Evolutionary conservation across 2,797 vertebrate genomes (phyloP).

Genomic region (Fistularia tabacaria): DNA sequence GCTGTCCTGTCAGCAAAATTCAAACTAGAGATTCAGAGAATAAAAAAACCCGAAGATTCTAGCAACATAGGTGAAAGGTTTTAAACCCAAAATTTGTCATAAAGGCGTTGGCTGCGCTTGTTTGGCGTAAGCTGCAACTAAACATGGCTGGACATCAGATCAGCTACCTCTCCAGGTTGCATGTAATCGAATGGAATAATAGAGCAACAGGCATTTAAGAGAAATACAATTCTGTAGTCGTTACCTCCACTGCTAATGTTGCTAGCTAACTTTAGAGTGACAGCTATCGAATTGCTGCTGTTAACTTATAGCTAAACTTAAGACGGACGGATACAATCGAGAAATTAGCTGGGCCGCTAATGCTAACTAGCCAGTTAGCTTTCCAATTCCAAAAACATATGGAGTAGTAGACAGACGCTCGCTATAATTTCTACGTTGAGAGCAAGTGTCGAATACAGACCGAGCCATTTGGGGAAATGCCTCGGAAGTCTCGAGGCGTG

Average conservation of each 20-base stretch:
- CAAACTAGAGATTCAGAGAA: no score
- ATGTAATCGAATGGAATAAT: no score
- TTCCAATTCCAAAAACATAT: constrained; percentile 38
- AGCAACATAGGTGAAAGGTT: no score
- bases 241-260: neutral
- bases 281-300: constrained; percentile 7
- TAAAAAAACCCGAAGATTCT: no score
- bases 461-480: constrained; percentile 51
- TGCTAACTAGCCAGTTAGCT: constrained; percentile 33
- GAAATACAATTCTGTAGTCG: no score
- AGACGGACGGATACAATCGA: constrained; percentile 9
- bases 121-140: constrained; percentile 1
- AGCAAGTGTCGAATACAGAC: constrained; percentile 47
- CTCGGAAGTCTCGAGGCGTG: constrained; percentile 4
- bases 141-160: neutral
- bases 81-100: no score
- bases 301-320: constrained; percentile 32
- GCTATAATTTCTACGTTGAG: neutral
- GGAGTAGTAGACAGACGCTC: neutral
- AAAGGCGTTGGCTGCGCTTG: constrained; percentile 52
- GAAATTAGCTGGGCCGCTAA: constrained; percentile 43
- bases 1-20: no score
- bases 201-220: no score
- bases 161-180: no score
- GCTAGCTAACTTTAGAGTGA: neutral